Conservation (phyloP, 2,888 invertebrate species). For the Zonitis immaculata region DNA sequence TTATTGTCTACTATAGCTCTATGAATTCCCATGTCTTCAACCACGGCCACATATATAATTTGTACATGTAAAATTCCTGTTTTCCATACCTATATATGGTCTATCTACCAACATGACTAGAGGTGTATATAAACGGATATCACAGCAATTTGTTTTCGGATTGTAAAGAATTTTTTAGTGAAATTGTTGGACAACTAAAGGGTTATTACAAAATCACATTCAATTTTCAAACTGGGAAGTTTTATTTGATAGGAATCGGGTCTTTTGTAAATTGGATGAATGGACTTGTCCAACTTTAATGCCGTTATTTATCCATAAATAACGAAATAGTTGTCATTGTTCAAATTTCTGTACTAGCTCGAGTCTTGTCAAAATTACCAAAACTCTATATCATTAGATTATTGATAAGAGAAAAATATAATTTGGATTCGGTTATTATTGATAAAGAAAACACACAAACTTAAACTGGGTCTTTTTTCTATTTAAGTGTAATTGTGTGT, state of each 20-base stretch:
- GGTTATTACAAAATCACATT: not conserved
- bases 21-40: not conserved
- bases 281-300: not conserved
- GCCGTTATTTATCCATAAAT: not conserved
- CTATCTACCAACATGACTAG: not conserved
- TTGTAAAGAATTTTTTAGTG: not conserved
- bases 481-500: conserved; percentile 21
- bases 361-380: not conserved
- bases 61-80: not conserved
- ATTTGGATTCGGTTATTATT: too few species aligned
- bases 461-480: too few species aligned
- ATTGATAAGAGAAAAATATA: too few species aligned
- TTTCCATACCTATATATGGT: not conserved
- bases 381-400: too few species aligned
- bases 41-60: not conserved
- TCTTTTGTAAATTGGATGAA: not conserved
- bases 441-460: too few species aligned
- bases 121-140: not conserved
- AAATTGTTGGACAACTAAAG: not conserved
- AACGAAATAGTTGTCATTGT: not conserved
- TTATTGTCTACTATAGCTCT: not conserved
- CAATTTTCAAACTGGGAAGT: not conserved
- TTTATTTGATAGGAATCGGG: not conserved
- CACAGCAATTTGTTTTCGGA: not conserved
- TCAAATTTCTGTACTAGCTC: not conserved